These are phyloP conservation scores for Coregonus suidteri DNA, from an alignment of 2,797 vertebrate genomes.

Conservation along the genomic window DNA sequence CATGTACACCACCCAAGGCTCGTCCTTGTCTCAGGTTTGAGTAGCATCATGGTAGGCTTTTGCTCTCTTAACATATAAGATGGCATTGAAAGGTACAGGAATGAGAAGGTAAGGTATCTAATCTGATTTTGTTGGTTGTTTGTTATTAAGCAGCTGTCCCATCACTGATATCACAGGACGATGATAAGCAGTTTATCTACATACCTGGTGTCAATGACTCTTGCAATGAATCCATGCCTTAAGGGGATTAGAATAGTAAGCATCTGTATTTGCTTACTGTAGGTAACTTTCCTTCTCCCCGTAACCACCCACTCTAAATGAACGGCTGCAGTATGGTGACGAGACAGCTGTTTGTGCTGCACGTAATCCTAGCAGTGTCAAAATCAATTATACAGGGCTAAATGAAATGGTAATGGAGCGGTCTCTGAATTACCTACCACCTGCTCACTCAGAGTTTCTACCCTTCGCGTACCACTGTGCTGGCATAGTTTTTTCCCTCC, in stretches of 20 bases:
- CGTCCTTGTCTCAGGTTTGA: neutral
- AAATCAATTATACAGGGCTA: constrained; percentile 43
- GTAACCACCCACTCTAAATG: constrained; percentile 15
- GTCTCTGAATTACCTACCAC: constrained; percentile 30
- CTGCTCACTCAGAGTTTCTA: constrained; percentile 18
- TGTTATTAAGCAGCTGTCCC: neutral
- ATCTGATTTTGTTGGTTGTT: neutral
- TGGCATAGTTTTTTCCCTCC: constrained; percentile 9
- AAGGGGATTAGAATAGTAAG: neutral
- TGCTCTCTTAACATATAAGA: neutral
- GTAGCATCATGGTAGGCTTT: too few relatives aligned
- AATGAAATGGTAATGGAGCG: constrained; percentile 34
- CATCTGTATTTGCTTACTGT: constrained; percentile 5
- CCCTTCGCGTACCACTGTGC: constrained; percentile 4
- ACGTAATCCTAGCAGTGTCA: constrained; percentile 30
- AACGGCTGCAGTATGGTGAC: constrained; percentile 24
- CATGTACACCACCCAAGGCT: neutral
- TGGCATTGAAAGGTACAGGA: neutral
- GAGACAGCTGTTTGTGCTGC: constrained; percentile 36
- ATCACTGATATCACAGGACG: neutral
- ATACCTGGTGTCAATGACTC: neutral
- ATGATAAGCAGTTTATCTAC: neutral
- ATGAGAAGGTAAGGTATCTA: neutral
- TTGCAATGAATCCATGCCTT: neutral
- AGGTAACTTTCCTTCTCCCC: neutral